Conservation (phyloP, 2,888 invertebrate genomes). For the Andrena camellia region DNA sequence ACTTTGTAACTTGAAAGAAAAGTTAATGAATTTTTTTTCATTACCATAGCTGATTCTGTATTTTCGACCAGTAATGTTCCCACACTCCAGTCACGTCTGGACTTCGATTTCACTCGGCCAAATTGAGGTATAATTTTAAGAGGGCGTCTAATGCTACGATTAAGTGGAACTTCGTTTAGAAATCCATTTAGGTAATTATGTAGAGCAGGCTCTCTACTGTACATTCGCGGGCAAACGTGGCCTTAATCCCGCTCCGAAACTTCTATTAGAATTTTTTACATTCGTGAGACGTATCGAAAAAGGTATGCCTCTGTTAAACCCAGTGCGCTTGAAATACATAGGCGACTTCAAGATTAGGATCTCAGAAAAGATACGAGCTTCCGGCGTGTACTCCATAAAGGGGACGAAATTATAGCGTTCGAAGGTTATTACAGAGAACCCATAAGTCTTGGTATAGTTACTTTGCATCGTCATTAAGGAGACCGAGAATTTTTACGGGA, state of each 20-base stretch:
- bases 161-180: not conserved
- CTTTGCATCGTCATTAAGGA: not conserved
- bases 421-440: slow-evolving; percentile 11
- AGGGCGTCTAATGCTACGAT: slow-evolving; percentile 14
- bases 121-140: slow-evolving; percentile 21
- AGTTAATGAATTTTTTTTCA: not conserved
- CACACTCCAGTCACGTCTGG: not conserved
- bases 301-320: not conserved
- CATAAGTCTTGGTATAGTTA: not conserved
- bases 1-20: too few relatives aligned
- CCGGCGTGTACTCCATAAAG: slow-evolving; percentile 10
- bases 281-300: not conserved
- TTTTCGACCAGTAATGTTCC: not conserved
- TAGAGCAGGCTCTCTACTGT: not conserved
- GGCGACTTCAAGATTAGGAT: not conserved
- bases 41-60: not conserved
- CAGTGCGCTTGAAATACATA: not conserved
- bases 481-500: not conserved
- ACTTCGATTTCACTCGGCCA: not conserved
- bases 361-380: slow-evolving; percentile 3
- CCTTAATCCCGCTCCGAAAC: not conserved
- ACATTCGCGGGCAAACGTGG: slow-evolving; percentile 3
- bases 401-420: slow-evolving; percentile 33
- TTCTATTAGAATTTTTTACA: not conserved
- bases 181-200: not conserved